These are phyloP conservation scores for Phylloscopus whistleri DNA, from an alignment of 2,113 vertebrate genomes.

Conservation along the genomic window DNA sequence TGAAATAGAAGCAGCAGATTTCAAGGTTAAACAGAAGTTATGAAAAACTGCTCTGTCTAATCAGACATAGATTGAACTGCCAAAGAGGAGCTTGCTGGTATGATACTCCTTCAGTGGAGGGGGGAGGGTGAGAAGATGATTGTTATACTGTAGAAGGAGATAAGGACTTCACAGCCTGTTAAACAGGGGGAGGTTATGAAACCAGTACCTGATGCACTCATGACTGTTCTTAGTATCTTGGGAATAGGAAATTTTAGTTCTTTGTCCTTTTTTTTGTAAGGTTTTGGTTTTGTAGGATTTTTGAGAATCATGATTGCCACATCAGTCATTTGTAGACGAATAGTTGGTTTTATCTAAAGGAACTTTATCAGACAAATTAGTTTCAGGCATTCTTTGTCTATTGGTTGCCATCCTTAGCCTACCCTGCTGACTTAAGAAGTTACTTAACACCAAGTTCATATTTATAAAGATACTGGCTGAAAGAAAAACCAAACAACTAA, in stretches of 20 bases:
- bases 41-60: neutral
- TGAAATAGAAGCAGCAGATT: slow-evolving; percentile 59
- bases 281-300: neutral
- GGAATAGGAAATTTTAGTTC: neutral
- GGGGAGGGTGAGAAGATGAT: neutral
- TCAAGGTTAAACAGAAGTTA: slow-evolving; percentile 59
- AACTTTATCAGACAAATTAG: neutral
- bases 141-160: neutral
- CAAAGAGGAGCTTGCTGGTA: neutral
- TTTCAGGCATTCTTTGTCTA: neutral
- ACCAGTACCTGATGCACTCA: neutral
- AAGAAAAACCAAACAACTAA: neutral
- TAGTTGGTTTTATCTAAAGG: neutral
- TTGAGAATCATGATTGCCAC: neutral
- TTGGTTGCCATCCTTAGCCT: neutral
- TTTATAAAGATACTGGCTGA: neutral
- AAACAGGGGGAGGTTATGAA: neutral
- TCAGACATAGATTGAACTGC: neutral
- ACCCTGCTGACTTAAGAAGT: neutral
- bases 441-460: neutral
- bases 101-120: neutral
- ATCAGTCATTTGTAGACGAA: neutral
- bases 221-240: neutral
- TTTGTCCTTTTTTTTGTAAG: neutral
- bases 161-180: neutral